phyloP scores from a whole-genome alignment of 2,888 invertebrate species.

The Ochropleura leucogaster region DNA sequence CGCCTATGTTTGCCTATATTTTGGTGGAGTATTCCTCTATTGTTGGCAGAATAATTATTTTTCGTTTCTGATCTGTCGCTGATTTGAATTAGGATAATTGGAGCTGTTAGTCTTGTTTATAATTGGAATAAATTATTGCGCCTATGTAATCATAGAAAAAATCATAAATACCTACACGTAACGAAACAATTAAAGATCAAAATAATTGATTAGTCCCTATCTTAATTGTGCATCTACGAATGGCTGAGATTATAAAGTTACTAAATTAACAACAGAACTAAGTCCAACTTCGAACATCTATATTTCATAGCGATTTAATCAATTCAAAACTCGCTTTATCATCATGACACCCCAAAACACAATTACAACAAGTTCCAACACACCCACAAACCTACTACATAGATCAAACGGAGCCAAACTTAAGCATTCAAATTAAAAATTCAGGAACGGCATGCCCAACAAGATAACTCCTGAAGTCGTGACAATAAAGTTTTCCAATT shows the following conservation, averaged over 20 bases:
- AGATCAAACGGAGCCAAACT: conserved; percentile 60
- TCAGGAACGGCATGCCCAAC: conserved; percentile 54
- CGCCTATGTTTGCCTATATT: conserved; percentile 60
- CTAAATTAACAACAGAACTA: not conserved
- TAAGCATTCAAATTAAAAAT: conserved; percentile 67
- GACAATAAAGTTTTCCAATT: conserved; percentile 74
- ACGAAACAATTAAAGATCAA: too few species aligned
- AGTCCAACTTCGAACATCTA: conserved; percentile 20
- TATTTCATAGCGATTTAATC: conserved; percentile 27
- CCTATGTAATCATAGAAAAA: not conserved
- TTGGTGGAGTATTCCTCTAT: conserved; percentile 38
- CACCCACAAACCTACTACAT: conserved; percentile 39
- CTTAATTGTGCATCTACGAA: not conserved
- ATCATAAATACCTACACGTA: too few species aligned
- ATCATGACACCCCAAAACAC: conserved; percentile 23
- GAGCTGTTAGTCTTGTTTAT: conserved; percentile 3
- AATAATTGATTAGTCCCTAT: too few species aligned
- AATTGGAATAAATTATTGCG: not conserved
- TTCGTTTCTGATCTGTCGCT: conserved; percentile 35
- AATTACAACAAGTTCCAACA: conserved; percentile 41
- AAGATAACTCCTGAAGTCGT: conserved; percentile 65
- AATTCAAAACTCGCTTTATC: conserved; percentile 22
- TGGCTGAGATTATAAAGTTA: not conserved
- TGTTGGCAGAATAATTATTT: conserved; percentile 48
- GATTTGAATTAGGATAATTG: conserved; percentile 40